phyloP scores from a whole-genome alignment of 2,888 invertebrate genomes.

The Coremacera marginata region DNA sequence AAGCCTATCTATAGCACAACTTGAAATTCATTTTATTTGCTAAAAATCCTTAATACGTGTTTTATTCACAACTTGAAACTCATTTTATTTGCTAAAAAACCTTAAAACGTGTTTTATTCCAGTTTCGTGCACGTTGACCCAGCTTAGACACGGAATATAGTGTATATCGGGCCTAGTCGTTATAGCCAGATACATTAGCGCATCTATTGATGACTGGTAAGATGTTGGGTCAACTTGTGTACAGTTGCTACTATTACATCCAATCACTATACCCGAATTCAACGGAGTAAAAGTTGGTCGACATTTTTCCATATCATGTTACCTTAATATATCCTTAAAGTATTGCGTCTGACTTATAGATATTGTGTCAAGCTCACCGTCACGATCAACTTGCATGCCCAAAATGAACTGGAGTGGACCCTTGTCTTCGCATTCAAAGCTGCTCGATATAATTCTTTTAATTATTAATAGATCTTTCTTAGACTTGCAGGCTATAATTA shows the following conservation, averaged over 20 bases:
- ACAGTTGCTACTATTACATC: background rate
- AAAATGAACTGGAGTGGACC: constrained; percentile 41
- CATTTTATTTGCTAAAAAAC: background rate
- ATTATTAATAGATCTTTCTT: background rate
- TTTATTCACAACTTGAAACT: constrained; percentile 20
- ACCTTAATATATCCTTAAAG: constrained; percentile 19
- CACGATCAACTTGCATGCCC: constrained; percentile 39
- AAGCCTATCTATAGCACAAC: too few relatives aligned
- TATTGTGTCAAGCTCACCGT: constrained; percentile 36
- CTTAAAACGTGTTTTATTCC: background rate
- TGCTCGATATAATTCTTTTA: constrained; percentile 15
- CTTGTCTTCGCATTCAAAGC: constrained; percentile 40
- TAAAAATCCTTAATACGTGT: too few relatives aligned
- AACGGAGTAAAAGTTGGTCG: too few relatives aligned
- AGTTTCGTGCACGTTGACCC: constrained; percentile 34
- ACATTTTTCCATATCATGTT: constrained; percentile 18
- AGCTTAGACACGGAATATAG: constrained; percentile 36
- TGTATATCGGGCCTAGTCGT: constrained; percentile 26
- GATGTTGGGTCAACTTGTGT: constrained; percentile 4
- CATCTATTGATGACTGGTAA: constrained; percentile 35
- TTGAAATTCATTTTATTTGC: too few relatives aligned
- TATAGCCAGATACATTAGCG: constrained; percentile 36
- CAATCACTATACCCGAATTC: too few relatives aligned
- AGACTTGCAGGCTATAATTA: constrained; percentile 24
- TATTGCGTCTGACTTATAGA: constrained; percentile 25